phyloP scores from a whole-genome alignment of 2,113 vertebrate genomes.

The Anser brachyrhynchus region DNA sequence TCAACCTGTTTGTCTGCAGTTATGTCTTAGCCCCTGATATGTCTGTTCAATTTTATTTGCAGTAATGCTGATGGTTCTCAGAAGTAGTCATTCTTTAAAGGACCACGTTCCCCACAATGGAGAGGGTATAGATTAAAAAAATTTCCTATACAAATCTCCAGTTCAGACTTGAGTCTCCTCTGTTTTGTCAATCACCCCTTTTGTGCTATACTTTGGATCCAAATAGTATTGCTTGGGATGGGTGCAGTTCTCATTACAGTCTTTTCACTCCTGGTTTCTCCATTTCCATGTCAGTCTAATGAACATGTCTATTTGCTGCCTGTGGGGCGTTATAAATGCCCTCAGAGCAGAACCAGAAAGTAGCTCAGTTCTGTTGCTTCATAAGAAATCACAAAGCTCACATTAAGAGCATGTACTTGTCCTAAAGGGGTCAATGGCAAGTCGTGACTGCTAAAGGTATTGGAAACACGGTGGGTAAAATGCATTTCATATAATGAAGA shows the following conservation, averaged over 20 bases:
- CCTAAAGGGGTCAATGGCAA: slow-evolving; percentile 34
- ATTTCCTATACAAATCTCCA: not conserved
- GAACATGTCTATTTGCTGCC: not conserved
- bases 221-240: not conserved
- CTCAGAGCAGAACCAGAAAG: not conserved
- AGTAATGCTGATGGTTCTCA: not conserved
- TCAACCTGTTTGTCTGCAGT: not conserved
- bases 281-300: not conserved
- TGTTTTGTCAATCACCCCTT: not conserved
- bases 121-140: not conserved
- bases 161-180: not conserved
- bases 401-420: not conserved
- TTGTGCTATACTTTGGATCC: not conserved
- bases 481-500: slow-evolving; percentile 33
- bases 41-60: not conserved
- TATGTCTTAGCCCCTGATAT: not conserved
- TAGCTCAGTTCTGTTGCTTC: not conserved
- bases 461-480: slow-evolving; percentile 28
- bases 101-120: not conserved
- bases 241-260: not conserved
- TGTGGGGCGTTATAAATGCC: not conserved
- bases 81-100: not conserved
- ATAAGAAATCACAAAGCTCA: slow-evolving; percentile 11
- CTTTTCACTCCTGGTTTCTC: slow-evolving; percentile 3
- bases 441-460: not conserved